Conservation (phyloP, 2,797 vertebrate genomes). For the Cirrhinus mrigala region DNA sequence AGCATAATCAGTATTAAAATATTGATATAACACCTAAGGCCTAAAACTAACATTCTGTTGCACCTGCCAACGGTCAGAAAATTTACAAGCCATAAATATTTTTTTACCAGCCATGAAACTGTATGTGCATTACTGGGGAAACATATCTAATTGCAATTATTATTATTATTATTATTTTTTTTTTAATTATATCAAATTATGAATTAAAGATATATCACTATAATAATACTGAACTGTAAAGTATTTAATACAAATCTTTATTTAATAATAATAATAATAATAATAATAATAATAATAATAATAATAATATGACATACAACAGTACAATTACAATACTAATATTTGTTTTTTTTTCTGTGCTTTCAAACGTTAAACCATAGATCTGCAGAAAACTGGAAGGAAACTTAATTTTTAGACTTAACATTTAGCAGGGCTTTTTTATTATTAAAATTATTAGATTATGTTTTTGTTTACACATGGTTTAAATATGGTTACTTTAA, state of each 20-base stretch:
- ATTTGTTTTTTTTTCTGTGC: not conserved
- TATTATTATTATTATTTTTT: too few species aligned
- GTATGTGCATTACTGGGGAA: not conserved
- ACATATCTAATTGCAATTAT: not conserved
- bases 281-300: too few species aligned
- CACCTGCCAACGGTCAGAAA: too few species aligned
- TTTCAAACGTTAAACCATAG: not conserved
- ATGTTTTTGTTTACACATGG: not conserved
- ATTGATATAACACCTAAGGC: not conserved
- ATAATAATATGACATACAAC: not conserved
- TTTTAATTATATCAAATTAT: too few species aligned
- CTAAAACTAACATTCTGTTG: too few species aligned
- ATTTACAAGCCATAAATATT: not conserved
- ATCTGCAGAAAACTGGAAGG: not conserved
- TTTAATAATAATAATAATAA: not conserved
- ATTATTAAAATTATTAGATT: not conserved
- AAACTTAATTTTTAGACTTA: not conserved
- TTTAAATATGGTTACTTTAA: not conserved
- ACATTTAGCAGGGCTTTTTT: not conserved
- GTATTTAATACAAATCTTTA: not conserved
- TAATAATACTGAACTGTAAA: too few species aligned
- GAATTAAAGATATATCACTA: too few species aligned
- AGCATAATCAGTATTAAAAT: not conserved
- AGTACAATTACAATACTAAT: not conserved
- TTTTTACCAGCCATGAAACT: not conserved